Evolutionary conservation across 2,888 invertebrate species (phyloP), one percentile per base, ranked within the genome.

Genomic region (Netelia virgata): DNA sequence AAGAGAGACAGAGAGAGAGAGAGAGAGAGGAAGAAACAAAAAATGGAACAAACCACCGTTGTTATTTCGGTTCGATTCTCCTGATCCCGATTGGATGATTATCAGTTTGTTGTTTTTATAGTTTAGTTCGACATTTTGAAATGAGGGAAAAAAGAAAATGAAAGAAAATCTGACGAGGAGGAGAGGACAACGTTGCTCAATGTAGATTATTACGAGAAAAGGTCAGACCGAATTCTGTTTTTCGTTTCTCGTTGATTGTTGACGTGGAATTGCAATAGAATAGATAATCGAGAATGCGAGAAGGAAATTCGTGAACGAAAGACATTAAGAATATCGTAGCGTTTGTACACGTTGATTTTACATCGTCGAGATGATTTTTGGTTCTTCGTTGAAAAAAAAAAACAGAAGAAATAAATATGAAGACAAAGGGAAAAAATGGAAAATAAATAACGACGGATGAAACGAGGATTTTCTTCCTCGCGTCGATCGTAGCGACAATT

Each of bases 111-210:
- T 47, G 59, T 82, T 70, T 81, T 77, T 86, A 89, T 84, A 82
- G 74, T 90, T 87, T 36, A 68, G 68, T 75, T 83, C 50, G 78
- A 76, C 80, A 79, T 86, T 86, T 88, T 77, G 78, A 86, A 80
- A 43, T 59, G 55, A 55, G 53, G 23, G 61, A 61, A 55, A 28
- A 64, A 63, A 63, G 16, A 53, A 64, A 55, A 28, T n/a, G n/a
- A 5, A 55, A 41, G 59, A 5, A 18, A 11, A 68, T 18, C 14
- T 20, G 36, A 53, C 53, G 41, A 70, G 81, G 41, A 70, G 81
- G 79, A 78, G 84, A 86, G 84, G 82, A 85, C 81, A 87, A 87
- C 89, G 86, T 92, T 91, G 90, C 91, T 92, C 91, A 89, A 90
- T 88, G 86, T 91, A 92, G 91, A 87, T 89, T 90, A 88, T 80